These are phyloP conservation scores for Manacus vitellinus DNA, from an alignment of 2,113 vertebrate species.

Conservation along the genomic window DNA sequence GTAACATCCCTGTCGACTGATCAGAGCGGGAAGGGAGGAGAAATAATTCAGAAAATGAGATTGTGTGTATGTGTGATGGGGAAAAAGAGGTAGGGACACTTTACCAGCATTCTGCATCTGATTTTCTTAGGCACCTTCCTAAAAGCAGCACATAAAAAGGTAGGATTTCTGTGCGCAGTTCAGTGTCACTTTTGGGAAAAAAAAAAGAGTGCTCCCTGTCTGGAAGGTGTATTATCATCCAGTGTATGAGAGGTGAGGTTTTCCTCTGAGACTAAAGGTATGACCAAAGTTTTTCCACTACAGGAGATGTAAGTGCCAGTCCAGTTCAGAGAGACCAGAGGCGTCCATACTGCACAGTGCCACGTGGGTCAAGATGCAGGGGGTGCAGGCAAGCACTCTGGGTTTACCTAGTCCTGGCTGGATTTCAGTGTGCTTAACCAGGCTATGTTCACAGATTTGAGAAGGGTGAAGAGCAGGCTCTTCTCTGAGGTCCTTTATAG, in stretches of 20 bases:
- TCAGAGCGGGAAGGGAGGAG: background rate
- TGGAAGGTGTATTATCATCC: background rate
- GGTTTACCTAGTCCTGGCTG: background rate
- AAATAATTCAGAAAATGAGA: conserved; percentile 18
- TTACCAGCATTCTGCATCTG: background rate
- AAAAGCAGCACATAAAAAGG: background rate
- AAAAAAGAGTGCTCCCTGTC: background rate
- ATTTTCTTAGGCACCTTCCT: background rate
- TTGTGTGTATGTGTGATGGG: background rate
- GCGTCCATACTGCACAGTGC: background rate
- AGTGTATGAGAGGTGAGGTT: background rate
- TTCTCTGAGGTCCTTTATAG: background rate
- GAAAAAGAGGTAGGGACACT: background rate
- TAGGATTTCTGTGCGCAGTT: background rate
- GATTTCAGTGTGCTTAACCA: background rate
- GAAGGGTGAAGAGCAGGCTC: background rate
- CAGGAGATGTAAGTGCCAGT: background rate
- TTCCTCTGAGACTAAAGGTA: background rate
- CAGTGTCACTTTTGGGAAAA: background rate
- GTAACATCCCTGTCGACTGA: conserved; percentile 17
- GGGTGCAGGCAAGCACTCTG: background rate
- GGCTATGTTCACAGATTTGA: background rate
- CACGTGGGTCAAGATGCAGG: background rate
- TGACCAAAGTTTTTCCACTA: background rate
- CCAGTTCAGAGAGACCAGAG: background rate